Base-by-base conservation (phyloP, 2,888 invertebrate genomes). In the Physocephala rufipes region DNA sequence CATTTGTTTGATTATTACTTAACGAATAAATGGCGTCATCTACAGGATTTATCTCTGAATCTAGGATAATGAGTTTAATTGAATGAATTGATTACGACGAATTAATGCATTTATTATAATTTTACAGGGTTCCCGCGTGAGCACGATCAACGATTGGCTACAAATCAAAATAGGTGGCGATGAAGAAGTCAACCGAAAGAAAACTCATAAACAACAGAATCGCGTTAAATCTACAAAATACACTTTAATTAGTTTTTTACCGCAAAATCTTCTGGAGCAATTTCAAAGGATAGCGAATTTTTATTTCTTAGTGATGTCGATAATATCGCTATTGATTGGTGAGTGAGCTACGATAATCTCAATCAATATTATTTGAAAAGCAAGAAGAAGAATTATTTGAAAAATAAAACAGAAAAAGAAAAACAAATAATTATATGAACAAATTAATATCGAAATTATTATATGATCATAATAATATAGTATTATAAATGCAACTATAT, bases 201-300 rank as follows among this genome's bases (percentile, higher is more conserved):
- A 79, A 71, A 77, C 74, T 30, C 79, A 75, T 71, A 76, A 80
- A 70, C 79, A 82, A 72, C 73, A 78, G 2, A 90, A 90, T 83
- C 88, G 88, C 76, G 89, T 90, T 76, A 89, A 89, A 81, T 90
- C 90, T 0, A 90, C 90, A 65, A 91, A 95, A 89, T 95, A 95
- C 82, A 91, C 93, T 15, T 68, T 91, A 73, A 90, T 92, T 85
- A 92, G 90, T 84, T 95, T 95, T 85, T 76, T 95, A 73, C 94
- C 94, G 62, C 93, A 93, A 87, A 95, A 95, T 86, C 85, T 95
- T 59, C 87, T 91, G 78, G 94, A 95, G 81, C 95, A 95, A 87
- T 94, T 95, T 85, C 89, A 93, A 21, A 89, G 95, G 67, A 88
- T 94, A 65, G 95, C 93, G 75, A 95, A 95, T 86, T 93, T 94